Evolutionary conservation across 2,797 vertebrate species (phyloP), one percentile per base, ranked within the genome.

Genomic region (Callimico goeldii): DNA sequence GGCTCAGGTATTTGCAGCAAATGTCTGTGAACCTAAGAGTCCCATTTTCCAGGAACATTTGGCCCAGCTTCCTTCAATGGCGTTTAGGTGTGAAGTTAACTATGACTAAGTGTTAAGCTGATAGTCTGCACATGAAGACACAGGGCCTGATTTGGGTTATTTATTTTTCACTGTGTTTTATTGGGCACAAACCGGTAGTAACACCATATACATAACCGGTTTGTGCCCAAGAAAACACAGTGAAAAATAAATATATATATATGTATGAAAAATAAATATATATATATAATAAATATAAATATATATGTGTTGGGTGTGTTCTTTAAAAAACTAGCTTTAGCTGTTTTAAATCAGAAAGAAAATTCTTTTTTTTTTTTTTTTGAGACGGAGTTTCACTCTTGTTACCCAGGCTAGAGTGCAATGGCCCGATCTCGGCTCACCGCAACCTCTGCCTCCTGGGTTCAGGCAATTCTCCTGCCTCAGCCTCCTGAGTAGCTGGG

Each of bases 21-120:
- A 70, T 12, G 28, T 81, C 87, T 97, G 57, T 76, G 52, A 97
- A 64, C 70, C 64, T 57, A 39, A 91, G 33, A 94, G 88, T 94
- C 81, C 52, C 48, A 75, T 92, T 85, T 94, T 92, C 90, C 97
- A 97, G 93, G 91, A 97, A 94, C 58, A 90, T 86, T 90, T 72
- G 76, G 41, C 61, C 72, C 48, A 90, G 48, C 33, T 82, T 93
- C 52, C 93, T 75, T 92, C 39, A 17, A 70, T 43, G 61, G 41
- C 64, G 9, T 84, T 33, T 58, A 24, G 2, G 52, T 96, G 91
- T 96, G 81, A 97, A 75, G 94, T 30, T 61, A 75, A 22, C 81
- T 67, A 1, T 96, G 95, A 97, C 84, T 94, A 96, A 97, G 89
- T 58, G 81, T 92, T 80, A 97, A 95, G 91, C 77, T 55, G 77